phyloP scores from a whole-genome alignment of 64 coral and sea anemone species.

The Dendronephthya gigantea region DNA sequence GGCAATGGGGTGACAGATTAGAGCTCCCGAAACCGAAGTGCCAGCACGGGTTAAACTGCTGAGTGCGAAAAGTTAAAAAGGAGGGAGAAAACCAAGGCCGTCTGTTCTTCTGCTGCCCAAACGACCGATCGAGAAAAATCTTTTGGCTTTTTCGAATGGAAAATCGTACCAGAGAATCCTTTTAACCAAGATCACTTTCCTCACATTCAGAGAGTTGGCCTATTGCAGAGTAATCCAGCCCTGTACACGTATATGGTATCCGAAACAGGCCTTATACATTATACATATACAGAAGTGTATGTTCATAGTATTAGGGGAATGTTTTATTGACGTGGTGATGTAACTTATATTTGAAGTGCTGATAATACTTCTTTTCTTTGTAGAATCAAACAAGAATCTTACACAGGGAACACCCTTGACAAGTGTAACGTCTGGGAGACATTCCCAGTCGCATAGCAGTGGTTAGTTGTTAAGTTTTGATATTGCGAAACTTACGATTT shows the following conservation, averaged over 20 bases:
- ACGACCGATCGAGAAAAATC: too few relatives aligned
- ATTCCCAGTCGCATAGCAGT: neutral
- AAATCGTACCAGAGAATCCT: too few relatives aligned
- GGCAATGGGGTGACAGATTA: too few relatives aligned
- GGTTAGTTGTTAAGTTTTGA: neutral
- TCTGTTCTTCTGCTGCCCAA: too few relatives aligned
- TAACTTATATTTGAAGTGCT: neutral
- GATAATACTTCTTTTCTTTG: neutral
- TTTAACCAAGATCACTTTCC: too few relatives aligned
- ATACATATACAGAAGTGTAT: neutral
- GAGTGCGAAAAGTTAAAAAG: too few relatives aligned
- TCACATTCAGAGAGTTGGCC: neutral
- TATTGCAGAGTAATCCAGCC: neutral
- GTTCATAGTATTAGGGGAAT: neutral
- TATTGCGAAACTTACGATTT: neutral
- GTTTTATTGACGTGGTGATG: neutral
- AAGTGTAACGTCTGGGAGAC: neutral
- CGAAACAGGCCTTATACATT: neutral
- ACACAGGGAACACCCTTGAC: slow-evolving; percentile 1
- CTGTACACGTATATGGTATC: neutral
- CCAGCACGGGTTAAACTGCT: too few relatives aligned
- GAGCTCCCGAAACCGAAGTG: too few relatives aligned
- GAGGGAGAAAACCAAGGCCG: too few relatives aligned
- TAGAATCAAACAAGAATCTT: neutral
- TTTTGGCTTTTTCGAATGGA: too few relatives aligned